These are phyloP conservation scores for Drosophila orosa DNA, from an alignment of 1,140 invertebrate genomes.

Conservation along the genomic window DNA sequence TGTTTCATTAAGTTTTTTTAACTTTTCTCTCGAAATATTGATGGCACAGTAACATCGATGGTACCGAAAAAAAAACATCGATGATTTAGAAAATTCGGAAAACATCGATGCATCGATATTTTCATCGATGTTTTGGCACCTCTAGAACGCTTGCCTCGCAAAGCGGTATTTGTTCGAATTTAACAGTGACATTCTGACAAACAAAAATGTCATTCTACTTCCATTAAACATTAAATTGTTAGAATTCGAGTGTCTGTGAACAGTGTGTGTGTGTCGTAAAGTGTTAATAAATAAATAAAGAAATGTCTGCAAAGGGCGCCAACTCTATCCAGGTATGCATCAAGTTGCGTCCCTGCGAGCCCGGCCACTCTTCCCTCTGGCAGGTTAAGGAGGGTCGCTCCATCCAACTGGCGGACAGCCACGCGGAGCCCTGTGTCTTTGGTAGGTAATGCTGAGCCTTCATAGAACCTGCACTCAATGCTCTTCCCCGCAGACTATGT, in stretches of 20 bases:
- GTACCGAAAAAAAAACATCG: too few relatives aligned
- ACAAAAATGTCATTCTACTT: slow-evolving; percentile 20
- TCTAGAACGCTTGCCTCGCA: slow-evolving; percentile 80
- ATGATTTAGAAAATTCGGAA: too few relatives aligned
- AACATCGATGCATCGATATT: neutral
- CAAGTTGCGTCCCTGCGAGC: slow-evolving; percentile 89
- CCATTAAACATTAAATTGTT: neutral
- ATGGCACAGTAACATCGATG: too few relatives aligned
- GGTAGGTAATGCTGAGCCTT: slow-evolving; percentile 74
- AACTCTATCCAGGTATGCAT: slow-evolving; percentile 87
- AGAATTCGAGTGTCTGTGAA: neutral
- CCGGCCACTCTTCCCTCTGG: slow-evolving; percentile 87
- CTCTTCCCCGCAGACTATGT: slow-evolving; percentile 87
- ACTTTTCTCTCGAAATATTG: too few relatives aligned
- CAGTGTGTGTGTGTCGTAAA: neutral
- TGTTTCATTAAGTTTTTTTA: too few relatives aligned
- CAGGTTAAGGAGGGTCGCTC: slow-evolving; percentile 85
- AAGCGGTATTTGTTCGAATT: slow-evolving; percentile 65
- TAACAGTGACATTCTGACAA: slow-evolving; percentile 35
- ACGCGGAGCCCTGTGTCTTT: slow-evolving; percentile 84
- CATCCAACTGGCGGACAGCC: slow-evolving; percentile 86
- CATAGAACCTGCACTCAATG: neutral
- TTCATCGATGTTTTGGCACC: slow-evolving; percentile 85
- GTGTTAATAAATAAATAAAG: neutral
- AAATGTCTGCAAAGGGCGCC: slow-evolving; percentile 61